phyloP scores from a whole-genome alignment of 2,113 vertebrate species.

The Tinamus guttatus region DNA sequence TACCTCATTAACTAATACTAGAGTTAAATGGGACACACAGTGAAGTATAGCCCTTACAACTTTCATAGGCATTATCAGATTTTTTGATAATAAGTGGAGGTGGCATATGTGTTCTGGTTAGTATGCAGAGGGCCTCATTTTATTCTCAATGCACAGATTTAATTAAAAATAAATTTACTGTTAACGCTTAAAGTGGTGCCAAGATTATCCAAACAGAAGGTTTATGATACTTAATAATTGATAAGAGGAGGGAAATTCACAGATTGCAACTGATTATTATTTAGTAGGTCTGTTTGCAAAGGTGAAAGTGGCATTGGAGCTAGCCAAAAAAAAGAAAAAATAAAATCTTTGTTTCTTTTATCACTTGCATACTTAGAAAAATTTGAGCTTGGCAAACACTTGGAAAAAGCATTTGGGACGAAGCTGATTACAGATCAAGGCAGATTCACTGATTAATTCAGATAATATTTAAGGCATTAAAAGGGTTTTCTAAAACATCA shows the following conservation, averaged over 20 bases:
- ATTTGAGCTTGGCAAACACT: not conserved
- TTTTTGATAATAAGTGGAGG: slow-evolving; percentile 70
- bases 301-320: slow-evolving; percentile 76
- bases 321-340: slow-evolving; percentile 69
- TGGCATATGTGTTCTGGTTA: slow-evolving; percentile 69
- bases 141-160: slow-evolving; percentile 79
- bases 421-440: not conserved
- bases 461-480: not conserved
- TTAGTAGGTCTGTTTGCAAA: slow-evolving; percentile 77
- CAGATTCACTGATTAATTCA: not conserved
- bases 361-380: not conserved
- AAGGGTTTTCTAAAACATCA: slow-evolving; percentile 40
- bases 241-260: slow-evolving; percentile 73
- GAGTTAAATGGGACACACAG: slow-evolving; percentile 67
- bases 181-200: slow-evolving; percentile 82
- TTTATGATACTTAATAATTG: slow-evolving; percentile 85
- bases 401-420: slow-evolving; percentile 31
- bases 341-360: not conserved
- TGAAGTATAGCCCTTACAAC: slow-evolving; percentile 60
- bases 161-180: slow-evolving; percentile 87
- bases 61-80: slow-evolving; percentile 64
- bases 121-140: slow-evolving; percentile 67
- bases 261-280: slow-evolving; percentile 78
- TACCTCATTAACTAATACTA: slow-evolving; percentile 7
- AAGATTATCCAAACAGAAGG: slow-evolving; percentile 79